Conservation (phyloP, 2,113 vertebrate species). For the Caranx melampygus region DNA sequence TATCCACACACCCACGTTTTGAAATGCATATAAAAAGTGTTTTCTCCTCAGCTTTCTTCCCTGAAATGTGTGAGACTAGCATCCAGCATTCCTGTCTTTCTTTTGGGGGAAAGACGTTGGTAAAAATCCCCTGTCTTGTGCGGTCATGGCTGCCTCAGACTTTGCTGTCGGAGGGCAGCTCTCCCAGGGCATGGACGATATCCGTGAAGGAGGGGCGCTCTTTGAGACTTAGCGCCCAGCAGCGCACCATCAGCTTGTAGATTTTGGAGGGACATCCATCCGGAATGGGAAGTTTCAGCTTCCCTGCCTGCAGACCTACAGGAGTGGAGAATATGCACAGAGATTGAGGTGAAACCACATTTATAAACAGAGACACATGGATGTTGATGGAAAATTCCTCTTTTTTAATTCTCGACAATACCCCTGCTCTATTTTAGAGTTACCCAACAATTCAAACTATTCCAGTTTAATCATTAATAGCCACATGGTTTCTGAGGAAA, state of each 20-base stretch:
- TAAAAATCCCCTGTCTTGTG: conserved; percentile 29
- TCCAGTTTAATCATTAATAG: neutral
- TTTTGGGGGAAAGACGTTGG: conserved; percentile 28
- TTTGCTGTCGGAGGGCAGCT: conserved; percentile 91
- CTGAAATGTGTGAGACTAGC: conserved; percentile 82
- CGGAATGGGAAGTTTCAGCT: conserved; percentile 86
- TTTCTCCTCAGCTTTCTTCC: conserved; percentile 68
- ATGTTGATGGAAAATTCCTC: neutral
- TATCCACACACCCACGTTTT: conserved; percentile 52
- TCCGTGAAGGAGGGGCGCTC: conserved; percentile 96
- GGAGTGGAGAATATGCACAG: neutral
- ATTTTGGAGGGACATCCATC: conserved; percentile 93
- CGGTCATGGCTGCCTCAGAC: conserved; percentile 82
- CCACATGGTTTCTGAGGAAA: neutral
- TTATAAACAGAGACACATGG: neutral
- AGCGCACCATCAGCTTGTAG: conserved; percentile 93
- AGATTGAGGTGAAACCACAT: neutral
- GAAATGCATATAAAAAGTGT: conserved; percentile 75
- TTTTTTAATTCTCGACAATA: neutral
- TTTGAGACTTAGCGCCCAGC: conserved; percentile 94
- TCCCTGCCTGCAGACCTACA: conserved; percentile 90
- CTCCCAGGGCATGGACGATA: conserved; percentile 87
- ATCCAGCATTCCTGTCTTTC: conserved; percentile 77
- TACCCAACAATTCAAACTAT: neutral
- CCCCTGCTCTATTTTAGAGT: neutral